Base-by-base conservation (phyloP, 2,888 invertebrate genomes). In the Lepidonotus clava region DNA sequence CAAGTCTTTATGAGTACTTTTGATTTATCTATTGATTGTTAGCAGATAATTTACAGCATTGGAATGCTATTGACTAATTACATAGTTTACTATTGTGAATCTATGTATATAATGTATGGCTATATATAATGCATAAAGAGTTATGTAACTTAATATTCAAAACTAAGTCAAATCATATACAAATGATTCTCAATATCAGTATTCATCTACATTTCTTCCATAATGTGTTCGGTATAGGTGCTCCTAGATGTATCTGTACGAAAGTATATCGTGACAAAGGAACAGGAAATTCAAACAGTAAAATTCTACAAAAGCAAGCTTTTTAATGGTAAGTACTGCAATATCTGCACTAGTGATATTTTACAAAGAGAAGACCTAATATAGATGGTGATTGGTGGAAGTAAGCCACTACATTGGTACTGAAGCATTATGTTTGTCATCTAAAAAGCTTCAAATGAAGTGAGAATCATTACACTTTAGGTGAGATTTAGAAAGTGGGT, bases 221-320 rank as follows among this genome's bases (percentile, higher is more conserved):
- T 32, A 71, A 71, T 21, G 24, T 71, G 24, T 38, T 71, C 36
- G 21, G 38, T 71, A 71, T 71, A n/a, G n/a, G n/a, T n/a, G n/a
- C n/a, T n/a, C n/a, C n/a, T n/a, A n/a, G n/a, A n/a, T n/a, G n/a
- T n/a, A n/a, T n/a, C n/a, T n/a, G n/a, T n/a, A n/a, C n/a, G 18
- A 71, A 71, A 71, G 38, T 71, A 71, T 36, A 24, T 24, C n/a
- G 56, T 56, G n/a, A 56, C 34, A 71, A 71, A 38, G n/a, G 38
- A 71, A 36, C 36, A 18, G 38, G 71, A 71, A 61, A 71, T 71
- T 71, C 71, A 71, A 71, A 71, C 38, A 38, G 71, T 71, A 38
- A 71, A 71, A 18, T 18, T 34, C 71, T 71, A 71, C 71, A 34
- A 71, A 71, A 71, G 71, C 71, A 71, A 71, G 71, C 61, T 61